Conservation (phyloP, 2,113 vertebrate species). For the Tricholaema leucomelas region DNA sequence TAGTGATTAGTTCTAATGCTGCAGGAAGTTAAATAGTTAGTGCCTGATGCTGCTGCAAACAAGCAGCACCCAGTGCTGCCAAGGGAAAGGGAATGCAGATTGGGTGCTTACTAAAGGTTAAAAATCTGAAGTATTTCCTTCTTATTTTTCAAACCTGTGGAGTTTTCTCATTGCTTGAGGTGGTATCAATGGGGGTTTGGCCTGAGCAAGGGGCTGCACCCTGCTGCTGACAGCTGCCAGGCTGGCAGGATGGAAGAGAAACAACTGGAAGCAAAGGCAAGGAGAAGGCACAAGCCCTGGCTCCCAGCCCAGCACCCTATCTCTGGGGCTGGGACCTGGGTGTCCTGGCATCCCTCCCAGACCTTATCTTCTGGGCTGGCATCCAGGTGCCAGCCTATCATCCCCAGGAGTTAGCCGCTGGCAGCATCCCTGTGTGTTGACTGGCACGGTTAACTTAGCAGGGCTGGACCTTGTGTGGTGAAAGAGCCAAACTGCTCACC, state of each 20-base stretch:
- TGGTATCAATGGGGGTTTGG: neutral
- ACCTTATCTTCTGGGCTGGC: conserved; percentile 16
- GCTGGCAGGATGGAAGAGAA: neutral
- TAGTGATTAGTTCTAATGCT: conserved; percentile 68
- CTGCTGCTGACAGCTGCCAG: neutral
- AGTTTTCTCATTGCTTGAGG: neutral
- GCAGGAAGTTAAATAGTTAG: conserved; percentile 51
- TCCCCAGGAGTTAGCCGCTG: neutral
- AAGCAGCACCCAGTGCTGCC: neutral
- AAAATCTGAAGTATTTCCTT: neutral
- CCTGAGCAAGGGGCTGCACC: neutral
- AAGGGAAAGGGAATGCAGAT: neutral
- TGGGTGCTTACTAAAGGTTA: neutral
- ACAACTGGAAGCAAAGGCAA: neutral
- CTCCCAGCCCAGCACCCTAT: neutral
- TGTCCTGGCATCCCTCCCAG: conserved; percentile 46
- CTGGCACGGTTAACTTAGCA: fast-evolving
- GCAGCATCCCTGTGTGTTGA: neutral
- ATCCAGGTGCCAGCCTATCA: neutral
- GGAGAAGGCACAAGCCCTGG: neutral
- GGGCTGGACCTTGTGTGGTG: fast-evolving
- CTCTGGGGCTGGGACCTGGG: neutral
- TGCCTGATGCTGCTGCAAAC: conserved; percentile 10
- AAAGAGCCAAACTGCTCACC: neutral
- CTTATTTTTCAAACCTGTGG: neutral